A percentile compares a stretch with the other conserved stretches of the same genome.
phyloP scores from a whole-genome alignment of 1,140 invertebrate genomes.

The Drosophila pectinifera region DNA sequence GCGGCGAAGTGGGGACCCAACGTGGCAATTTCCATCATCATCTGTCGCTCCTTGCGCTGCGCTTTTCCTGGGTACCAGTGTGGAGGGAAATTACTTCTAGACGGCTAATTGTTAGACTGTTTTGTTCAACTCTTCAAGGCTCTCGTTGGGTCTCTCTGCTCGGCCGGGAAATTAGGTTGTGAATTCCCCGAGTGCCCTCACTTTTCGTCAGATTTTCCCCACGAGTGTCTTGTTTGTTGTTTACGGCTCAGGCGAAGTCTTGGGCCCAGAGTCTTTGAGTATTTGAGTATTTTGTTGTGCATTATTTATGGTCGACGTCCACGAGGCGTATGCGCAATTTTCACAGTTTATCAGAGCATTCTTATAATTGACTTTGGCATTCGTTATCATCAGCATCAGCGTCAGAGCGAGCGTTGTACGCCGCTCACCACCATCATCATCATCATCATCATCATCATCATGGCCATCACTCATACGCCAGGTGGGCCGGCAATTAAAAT shows the following conservation, averaged over 20 bases:
- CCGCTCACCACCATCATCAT: background rate
- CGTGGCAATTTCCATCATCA: constrained; percentile 58
- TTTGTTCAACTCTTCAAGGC: constrained; percentile 30
- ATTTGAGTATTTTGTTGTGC: constrained; percentile 69
- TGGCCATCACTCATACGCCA: constrained; percentile 65
- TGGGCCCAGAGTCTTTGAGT: background rate
- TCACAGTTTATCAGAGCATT: constrained; percentile 52
- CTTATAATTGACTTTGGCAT: constrained; percentile 61
- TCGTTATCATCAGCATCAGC: constrained; percentile 22
- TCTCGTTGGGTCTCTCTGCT: constrained; percentile 30
- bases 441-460: constrained; percentile 10
- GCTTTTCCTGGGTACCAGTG: constrained; percentile 7
- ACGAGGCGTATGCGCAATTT: constrained; percentile 62
- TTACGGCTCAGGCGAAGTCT: constrained; percentile 43
- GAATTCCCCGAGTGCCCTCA: constrained; percentile 55
- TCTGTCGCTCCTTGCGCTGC: constrained; percentile 35
- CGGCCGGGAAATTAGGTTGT: constrained; percentile 65
- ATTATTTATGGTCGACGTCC: constrained; percentile 50
- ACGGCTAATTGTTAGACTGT: constrained; percentile 34
- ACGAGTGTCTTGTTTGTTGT: constrained; percentile 73
- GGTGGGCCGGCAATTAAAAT: constrained; percentile 68
- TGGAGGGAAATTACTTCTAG: constrained; percentile 61
- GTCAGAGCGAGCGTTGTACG: background rate
- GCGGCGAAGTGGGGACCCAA: background rate
- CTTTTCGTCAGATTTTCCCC: constrained; percentile 3